Evolutionary conservation across 2,888 invertebrate genomes (phyloP), one percentile per base, ranked within the genome.

Genomic region (Drosophila melanosoma): DNA sequence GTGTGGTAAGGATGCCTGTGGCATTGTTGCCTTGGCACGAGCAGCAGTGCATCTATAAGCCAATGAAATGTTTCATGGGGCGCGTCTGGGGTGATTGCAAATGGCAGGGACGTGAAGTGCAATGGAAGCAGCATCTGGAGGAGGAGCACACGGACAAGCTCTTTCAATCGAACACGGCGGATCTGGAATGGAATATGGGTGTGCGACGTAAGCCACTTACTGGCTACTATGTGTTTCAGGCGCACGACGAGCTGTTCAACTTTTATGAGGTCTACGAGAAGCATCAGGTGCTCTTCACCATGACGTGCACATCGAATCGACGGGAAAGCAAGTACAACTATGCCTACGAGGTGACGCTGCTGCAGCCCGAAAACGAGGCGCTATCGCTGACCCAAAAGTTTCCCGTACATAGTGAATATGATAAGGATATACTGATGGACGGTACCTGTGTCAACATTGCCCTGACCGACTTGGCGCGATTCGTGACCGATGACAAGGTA

Each of bases 111-210:
- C 92, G 94, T 33, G 95, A 95, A 72, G 94, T 94, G 3, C 94
- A 95, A 62, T 95, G 95, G 95, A 94, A 95, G 93, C 94, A 95
- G 77, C 95, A 95, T 84, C 94, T 95, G 82, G 94, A 95, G 82
- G 68, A 83, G 35, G 92, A 94, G 17, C 95, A 95, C 81, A 92
- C 93, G 59, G 93, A 94, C 64, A 94, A 93, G 78, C 94, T 95
- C 7, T 93, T 91, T 53, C 72, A 66, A 11, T 48, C 76, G 0
- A 74, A 74, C 35, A 79, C 67, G 1, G 85, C 81, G 0, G 83
- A 92, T 53, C 73, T 93, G 29, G 75, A 82, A 2, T 93, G 93
- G 93, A 83, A 93, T 62, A 87, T 93, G 89, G 80, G 71, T 3
- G 69, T 79, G 48, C 89, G 90, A n/a, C 80, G 87, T n/a, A 90